phyloP scores from a whole-genome alignment of 2,797 vertebrate species.

The Microhierax caerulescens region DNA sequence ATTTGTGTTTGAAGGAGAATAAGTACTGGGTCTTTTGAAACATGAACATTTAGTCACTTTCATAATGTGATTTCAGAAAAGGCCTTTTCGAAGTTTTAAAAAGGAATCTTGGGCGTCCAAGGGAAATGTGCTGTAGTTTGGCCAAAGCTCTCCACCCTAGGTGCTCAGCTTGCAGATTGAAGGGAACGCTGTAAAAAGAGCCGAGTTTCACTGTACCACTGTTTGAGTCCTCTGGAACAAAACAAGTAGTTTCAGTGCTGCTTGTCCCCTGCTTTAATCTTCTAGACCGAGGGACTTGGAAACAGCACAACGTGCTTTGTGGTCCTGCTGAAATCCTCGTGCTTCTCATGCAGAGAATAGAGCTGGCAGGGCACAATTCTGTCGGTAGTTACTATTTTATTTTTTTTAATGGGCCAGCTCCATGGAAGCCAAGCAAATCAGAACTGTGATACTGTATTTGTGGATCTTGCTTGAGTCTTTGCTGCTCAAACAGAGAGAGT shows the following conservation, averaged over 20 bases:
- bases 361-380: not conserved
- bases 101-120: not conserved
- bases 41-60: not conserved
- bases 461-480: not conserved
- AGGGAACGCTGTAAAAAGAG: not conserved
- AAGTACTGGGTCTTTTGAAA: not conserved
- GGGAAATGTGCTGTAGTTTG: not conserved
- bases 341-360: not conserved
- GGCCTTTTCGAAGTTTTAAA: not conserved
- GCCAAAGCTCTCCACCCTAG: not conserved
- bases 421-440: not conserved
- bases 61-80: not conserved
- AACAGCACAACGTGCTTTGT: not conserved
- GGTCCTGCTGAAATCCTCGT: not conserved
- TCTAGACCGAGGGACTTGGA: not conserved
- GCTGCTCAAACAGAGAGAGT: not conserved
- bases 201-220: not conserved
- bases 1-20: not conserved
- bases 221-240: not conserved
- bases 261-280: not conserved
- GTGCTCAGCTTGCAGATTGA: not conserved
- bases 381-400: not conserved
- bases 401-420: not conserved
- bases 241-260: not conserved
- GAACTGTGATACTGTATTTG: not conserved